Percentiles rank a stretch among this genome's conserved stretches.
These are phyloP conservation scores for Tetragnatha versicolor DNA, from an alignment of 1,140 invertebrate genomes.

Conservation along the genomic window DNA sequence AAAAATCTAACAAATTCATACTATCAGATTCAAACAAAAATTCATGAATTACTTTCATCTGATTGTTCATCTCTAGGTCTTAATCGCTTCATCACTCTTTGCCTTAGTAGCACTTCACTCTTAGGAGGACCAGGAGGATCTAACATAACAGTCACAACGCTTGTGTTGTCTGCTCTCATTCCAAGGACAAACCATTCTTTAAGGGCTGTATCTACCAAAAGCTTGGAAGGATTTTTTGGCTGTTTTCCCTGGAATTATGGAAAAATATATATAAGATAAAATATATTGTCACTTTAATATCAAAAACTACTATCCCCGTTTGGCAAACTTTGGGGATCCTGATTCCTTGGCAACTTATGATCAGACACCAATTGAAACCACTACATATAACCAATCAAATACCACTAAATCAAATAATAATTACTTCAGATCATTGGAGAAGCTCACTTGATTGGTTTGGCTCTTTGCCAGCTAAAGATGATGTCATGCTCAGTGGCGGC, in stretches of 20 bases:
- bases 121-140: conserved; percentile 86
- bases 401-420: too few species aligned
- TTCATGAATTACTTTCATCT: conserved; percentile 27
- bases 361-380: too few species aligned
- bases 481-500: too few species aligned
- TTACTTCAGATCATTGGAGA: too few species aligned
- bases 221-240: conserved; percentile 90
- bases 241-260: conserved; percentile 58
- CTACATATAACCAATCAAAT: too few species aligned
- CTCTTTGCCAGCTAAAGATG: too few species aligned
- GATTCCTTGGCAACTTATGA: too few species aligned
- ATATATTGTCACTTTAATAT: too few species aligned
- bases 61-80: conserved; percentile 56
- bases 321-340: too few species aligned
- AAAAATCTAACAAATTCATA: neutral
- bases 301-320: too few species aligned
- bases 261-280: too few species aligned
- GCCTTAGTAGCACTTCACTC: conserved; percentile 59
- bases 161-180: conserved; percentile 93
- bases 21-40: neutral
- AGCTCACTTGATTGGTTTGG: too few species aligned
- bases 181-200: conserved; percentile 74
- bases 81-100: conserved; percentile 55
- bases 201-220: conserved; percentile 85
- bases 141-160: conserved; percentile 89